phyloP scores from a whole-genome alignment of 2,888 invertebrate genomes.

The Drosophila borealis region DNA sequence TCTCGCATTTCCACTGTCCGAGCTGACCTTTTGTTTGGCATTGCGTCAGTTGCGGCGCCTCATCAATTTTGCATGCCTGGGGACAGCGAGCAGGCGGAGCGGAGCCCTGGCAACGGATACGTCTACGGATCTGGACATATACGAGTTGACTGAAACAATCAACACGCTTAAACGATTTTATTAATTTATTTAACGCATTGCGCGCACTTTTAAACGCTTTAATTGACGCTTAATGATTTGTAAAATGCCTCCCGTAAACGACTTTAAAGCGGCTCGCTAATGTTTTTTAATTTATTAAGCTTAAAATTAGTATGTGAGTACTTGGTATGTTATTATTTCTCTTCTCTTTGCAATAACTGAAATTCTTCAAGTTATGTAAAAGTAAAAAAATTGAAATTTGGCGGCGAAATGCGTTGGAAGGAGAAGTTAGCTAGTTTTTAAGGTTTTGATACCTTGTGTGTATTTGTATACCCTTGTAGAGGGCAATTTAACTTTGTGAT shows the following conservation, averaged over 20 bases:
- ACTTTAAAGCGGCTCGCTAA: conserved; percentile 2
- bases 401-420: no score
- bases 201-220: conserved; percentile 44
- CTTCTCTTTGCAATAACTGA: no score
- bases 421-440: no score
- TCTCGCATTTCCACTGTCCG: conserved; percentile 16
- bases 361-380: no score
- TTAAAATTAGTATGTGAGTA: no score
- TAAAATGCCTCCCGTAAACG: neutral
- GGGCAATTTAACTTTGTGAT: no score
- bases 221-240: conserved; percentile 45
- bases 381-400: no score
- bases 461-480: no score
- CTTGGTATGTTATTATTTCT: no score
- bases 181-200: conserved; percentile 67
- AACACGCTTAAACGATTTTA: conserved; percentile 73
- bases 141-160: conserved; percentile 61
- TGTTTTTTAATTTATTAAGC: no score
- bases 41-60: conserved; percentile 41
- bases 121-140: conserved; percentile 17
- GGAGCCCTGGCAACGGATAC: conserved; percentile 29
- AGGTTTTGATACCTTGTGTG: no score
- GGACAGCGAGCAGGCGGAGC: conserved; percentile 27
- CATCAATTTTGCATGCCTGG: conserved; percentile 65
- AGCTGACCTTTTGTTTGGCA: conserved; percentile 58